A percentile compares a stretch with the other conserved stretches of the same genome.
Conservation (phyloP, 2,888 invertebrate genomes). For the Eilema griseolum region DNA sequence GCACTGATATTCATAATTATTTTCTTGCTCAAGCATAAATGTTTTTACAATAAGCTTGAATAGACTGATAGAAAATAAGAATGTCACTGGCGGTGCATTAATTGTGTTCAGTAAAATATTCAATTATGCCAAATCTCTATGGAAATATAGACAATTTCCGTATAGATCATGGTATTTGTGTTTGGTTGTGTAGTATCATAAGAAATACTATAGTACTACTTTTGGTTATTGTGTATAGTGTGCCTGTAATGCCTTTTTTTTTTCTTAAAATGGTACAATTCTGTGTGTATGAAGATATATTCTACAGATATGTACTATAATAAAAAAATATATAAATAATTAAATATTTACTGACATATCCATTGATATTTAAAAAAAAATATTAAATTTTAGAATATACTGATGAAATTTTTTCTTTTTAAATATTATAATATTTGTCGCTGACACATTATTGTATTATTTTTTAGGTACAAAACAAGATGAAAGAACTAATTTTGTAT, state of each 20-base stretch:
- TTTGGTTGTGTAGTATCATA: constrained; percentile 27
- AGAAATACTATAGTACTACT: constrained; percentile 46
- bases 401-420: constrained; percentile 48
- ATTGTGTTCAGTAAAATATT: constrained; percentile 23
- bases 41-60: constrained; percentile 32
- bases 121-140: constrained; percentile 19
- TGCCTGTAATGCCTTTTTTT: constrained; percentile 40
- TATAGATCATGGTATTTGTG: constrained; percentile 21
- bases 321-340: constrained; percentile 13
- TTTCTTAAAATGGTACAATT: constrained; percentile 35
- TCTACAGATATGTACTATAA: constrained; percentile 41
- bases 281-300: constrained; percentile 40
- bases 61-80: constrained; percentile 37
- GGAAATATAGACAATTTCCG: constrained; percentile 37
- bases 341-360: constrained; percentile 50
- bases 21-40: constrained; percentile 36
- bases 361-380: constrained; percentile 41
- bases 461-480: constrained; percentile 71
- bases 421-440: constrained; percentile 50
- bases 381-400: constrained; percentile 54
- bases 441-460: constrained; percentile 55
- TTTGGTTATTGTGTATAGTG: constrained; percentile 52
- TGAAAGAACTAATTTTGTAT: constrained; percentile 73
- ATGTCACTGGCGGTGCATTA: constrained; percentile 28
- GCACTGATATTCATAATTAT: constrained; percentile 25